Evolutionary conservation across 2,888 invertebrate genomes (phyloP), one percentile per base, ranked within the genome.

Genomic region (Leptogaster cylindrica): DNA sequence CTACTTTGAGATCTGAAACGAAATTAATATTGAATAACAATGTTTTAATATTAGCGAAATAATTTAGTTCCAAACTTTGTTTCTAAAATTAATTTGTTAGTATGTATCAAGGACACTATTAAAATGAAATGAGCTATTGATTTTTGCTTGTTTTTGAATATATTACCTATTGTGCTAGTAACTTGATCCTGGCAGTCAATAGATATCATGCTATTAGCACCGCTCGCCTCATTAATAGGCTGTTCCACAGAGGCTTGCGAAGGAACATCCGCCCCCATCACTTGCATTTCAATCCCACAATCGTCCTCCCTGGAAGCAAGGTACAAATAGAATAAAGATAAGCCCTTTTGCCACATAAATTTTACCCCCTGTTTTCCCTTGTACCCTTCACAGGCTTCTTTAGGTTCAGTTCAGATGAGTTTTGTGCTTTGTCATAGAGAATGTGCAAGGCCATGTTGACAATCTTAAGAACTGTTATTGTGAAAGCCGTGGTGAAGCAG

Each of bases 371-470:
- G 75, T 78, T 75, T 76, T 83, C 77, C 77, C 83, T 78, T 75
- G 78, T 76, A 75, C 80, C 75, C 73, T 79, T 80, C 78, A 82
- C 75, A 77, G 82, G 76, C 76, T 82, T 82, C 76, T 87, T 83
- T 76, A 83, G 75, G 82, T 83, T 83, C 75, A 82, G 75, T 73
- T 84, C 79, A 72, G 87, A 81, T 83, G 89, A 81, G 77, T 85
- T 80, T 81, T 96, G 95, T n/a, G 91, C 91, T 10, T 94, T 94
- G 82, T 97, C 97, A 81, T 96, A 97, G 84, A 97, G 89, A 74
- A 90, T 89, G 82, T 97, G 97, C 69, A 97, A 85, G 46, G 90
- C 89, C 82, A 91, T 91, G 83, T 97, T 97, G 73, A 93, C 83
- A 69, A 92, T 82, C 83, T 99, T 99, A 70, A 98, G 85, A 58